A percentile compares a stretch with the other conserved stretches of the same genome.
These are phyloP conservation scores for Sympetrum striolatum DNA, from an alignment of 2,888 invertebrate species.

Conservation along the genomic window DNA sequence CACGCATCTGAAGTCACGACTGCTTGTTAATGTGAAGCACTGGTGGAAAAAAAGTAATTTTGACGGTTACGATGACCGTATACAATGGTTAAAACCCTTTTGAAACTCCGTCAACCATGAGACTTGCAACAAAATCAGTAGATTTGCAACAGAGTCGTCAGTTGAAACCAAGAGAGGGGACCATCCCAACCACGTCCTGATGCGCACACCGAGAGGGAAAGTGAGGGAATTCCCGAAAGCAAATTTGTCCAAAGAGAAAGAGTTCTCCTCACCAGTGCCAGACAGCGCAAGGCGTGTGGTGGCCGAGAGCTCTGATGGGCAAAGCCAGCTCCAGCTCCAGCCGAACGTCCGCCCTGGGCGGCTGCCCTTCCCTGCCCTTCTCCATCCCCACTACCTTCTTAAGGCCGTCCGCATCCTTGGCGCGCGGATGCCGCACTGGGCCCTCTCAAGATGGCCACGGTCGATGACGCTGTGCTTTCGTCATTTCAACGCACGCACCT, in stretches of 20 bases:
- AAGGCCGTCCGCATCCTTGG: background rate
- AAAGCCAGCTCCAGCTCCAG: conserved; percentile 6
- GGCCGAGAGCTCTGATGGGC: background rate
- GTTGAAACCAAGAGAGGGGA: too few species aligned
- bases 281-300: background rate
- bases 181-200: too few species aligned
- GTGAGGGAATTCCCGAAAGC: background rate
- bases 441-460: background rate
- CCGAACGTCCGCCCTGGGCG: background rate
- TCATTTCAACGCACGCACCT: background rate
- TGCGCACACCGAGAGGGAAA: background rate
- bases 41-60: too few species aligned
- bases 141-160: too few species aligned
- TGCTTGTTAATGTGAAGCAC: too few species aligned
- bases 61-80: too few species aligned
- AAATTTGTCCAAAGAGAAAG: background rate
- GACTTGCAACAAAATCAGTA: too few species aligned
- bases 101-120: too few species aligned
- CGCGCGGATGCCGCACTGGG: background rate
- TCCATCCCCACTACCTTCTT: background rate
- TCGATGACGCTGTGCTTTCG: background rate
- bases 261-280: conserved; percentile 21
- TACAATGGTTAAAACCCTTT: too few species aligned
- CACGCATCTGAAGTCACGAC: too few species aligned
- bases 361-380: background rate